These are phyloP conservation scores for Paralinhomoeus sp. DNA, from an alignment of 2,888 invertebrate genomes.

Conservation along the genomic window DNA sequence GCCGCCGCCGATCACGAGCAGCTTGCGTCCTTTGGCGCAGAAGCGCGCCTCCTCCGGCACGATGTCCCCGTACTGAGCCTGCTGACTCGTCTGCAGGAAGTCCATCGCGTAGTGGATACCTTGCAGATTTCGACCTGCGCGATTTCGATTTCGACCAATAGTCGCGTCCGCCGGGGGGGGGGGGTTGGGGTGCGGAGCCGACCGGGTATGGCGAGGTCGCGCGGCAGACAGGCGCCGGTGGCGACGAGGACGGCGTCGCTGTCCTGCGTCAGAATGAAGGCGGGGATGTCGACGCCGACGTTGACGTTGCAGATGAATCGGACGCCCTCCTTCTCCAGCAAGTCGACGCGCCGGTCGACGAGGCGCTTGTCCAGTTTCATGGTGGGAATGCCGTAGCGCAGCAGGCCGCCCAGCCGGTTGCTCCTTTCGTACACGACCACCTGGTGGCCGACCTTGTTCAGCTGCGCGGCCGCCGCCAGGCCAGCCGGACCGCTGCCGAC, in stretches of 20 bases:
- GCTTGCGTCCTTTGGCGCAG: constrained; percentile 71
- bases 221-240: constrained; percentile 84
- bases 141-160: background rate
- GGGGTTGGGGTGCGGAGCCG: background rate
- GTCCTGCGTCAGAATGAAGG: constrained; percentile 35
- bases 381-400: constrained; percentile 93
- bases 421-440: constrained; percentile 92
- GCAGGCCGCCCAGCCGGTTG: constrained; percentile 72
- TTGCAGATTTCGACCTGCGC: constrained; percentile 43
- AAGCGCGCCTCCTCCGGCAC: constrained; percentile 35
- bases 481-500: constrained; percentile 78
- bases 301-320: constrained; percentile 64
- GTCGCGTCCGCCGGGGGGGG: constrained; percentile 25
- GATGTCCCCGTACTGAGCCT: constrained; percentile 54
- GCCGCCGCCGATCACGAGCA: constrained; percentile 63
- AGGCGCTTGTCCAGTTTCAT: constrained; percentile 78
- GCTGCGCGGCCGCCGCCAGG: constrained; percentile 77
- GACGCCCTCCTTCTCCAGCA: constrained; percentile 70
- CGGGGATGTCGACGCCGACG: constrained; percentile 69
- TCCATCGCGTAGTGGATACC: constrained; percentile 96
- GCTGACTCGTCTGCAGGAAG: constrained; percentile 87
- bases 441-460: constrained; percentile 84
- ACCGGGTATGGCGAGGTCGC: constrained; percentile 45
- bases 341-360: constrained; percentile 60
- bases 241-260: constrained; percentile 68